Evolutionary conservation across 2,888 invertebrate genomes (phyloP).

Genomic region (Troilus luridus): DNA sequence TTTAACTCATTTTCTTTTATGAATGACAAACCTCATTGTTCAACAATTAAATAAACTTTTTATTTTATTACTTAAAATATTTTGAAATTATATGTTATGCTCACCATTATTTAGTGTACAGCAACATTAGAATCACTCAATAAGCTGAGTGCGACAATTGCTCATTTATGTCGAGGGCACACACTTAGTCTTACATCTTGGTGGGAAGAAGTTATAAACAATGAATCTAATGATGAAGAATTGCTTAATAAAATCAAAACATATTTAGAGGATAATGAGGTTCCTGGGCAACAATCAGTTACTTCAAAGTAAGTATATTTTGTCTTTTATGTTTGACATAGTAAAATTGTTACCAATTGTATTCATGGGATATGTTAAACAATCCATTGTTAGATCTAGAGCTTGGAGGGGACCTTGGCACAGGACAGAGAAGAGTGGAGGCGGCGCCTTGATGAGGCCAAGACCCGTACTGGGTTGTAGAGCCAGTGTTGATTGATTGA

Average conservation of each 20-base stretch:
- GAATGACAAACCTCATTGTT: neutral
- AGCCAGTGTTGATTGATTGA: too few relatives aligned
- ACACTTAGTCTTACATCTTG: conserved; percentile 67
- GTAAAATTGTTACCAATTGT: too few relatives aligned
- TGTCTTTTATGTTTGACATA: neutral
- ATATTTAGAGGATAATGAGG: conserved; percentile 59
- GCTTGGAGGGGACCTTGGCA: too few relatives aligned
- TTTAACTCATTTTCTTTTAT: neutral
- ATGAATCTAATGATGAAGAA: conserved; percentile 67
- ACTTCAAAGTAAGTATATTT: conserved; percentile 47
- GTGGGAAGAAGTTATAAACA: conserved; percentile 70
- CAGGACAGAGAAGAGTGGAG: too few relatives aligned
- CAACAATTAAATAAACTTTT: neutral
- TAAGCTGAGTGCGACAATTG: conserved; percentile 60
- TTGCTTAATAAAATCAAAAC: conserved; percentile 66
- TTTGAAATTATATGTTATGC: neutral
- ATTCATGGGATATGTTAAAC: too few relatives aligned
- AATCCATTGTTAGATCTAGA: too few relatives aligned
- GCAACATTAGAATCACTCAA: conserved; percentile 49
- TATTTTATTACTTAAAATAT: neutral
- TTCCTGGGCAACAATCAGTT: conserved; percentile 48
- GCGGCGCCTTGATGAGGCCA: too few relatives aligned
- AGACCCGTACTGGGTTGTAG: too few relatives aligned
- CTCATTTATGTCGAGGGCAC: conserved; percentile 66
- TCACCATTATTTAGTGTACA: conserved; percentile 57